Evolutionary conservation across 1,140 invertebrate genomes (phyloP).

Genomic region (Plodia interpunctella): DNA sequence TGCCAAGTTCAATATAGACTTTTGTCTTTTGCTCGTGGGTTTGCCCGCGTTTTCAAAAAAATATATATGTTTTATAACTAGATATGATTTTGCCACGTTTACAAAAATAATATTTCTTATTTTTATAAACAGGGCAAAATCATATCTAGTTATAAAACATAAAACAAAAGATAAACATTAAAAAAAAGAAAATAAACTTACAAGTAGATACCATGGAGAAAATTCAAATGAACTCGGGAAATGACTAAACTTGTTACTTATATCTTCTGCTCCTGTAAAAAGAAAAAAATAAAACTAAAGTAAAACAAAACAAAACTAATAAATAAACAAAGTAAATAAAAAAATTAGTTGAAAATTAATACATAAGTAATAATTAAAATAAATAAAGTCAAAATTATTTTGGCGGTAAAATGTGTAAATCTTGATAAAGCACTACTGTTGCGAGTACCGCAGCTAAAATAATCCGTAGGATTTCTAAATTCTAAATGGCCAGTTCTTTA

Average conservation of each 20-base stretch:
- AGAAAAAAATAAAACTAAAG: constrained; percentile 48
- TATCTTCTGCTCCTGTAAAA: constrained; percentile 50
- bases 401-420: too few species aligned
- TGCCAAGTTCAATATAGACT: too few species aligned
- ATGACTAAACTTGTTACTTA: constrained; percentile 30
- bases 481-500: too few species aligned
- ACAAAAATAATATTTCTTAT: too few species aligned
- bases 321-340: constrained; percentile 6
- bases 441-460: too few species aligned
- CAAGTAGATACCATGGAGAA: constrained; percentile 62
- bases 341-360: not conserved
- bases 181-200: constrained; percentile 53
- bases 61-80: too few species aligned
- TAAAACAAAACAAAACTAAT: constrained; percentile 34
- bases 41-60: too few species aligned
- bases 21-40: too few species aligned
- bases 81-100: too few species aligned
- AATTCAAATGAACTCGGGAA: constrained; percentile 47
- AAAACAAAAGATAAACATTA: constrained; percentile 22
- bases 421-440: too few species aligned
- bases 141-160: constrained; percentile 18
- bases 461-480: too few species aligned
- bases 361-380: not conserved
- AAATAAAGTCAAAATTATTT: too few species aligned
- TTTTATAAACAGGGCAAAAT: not conserved